Evolutionary conservation across 2,888 invertebrate species (phyloP).

Genomic region (Lordiphosa andalusiaca): DNA sequence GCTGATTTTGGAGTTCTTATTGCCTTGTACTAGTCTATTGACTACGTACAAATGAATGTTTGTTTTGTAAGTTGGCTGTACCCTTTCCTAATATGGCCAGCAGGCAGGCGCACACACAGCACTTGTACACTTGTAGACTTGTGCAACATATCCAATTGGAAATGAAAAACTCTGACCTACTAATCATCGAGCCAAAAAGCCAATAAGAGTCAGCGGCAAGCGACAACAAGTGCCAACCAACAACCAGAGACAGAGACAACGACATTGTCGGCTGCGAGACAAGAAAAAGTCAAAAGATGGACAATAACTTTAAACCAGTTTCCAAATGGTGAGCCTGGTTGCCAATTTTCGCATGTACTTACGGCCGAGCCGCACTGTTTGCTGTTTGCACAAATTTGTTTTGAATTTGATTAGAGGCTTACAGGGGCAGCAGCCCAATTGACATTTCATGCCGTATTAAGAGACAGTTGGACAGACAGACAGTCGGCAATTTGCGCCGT

Average conservation of each 20-base stretch:
- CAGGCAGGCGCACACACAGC: slow-evolving; percentile 26
- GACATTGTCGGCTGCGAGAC: slow-evolving; percentile 56
- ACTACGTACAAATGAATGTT: slow-evolving; percentile 28
- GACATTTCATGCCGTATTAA: slow-evolving; percentile 70
- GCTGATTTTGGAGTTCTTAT: slow-evolving; percentile 57
- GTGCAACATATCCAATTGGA: slow-evolving; percentile 75
- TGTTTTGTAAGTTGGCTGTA: slow-evolving; percentile 52
- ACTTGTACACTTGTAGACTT: slow-evolving; percentile 34
- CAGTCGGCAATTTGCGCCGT: slow-evolving; percentile 61
- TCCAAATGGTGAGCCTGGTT: slow-evolving; percentile 59
- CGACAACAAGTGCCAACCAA: slow-evolving; percentile 38
- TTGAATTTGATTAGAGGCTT: slow-evolving; percentile 68
- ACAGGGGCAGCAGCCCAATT: slow-evolving; percentile 64
- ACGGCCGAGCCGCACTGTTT: slow-evolving; percentile 14
- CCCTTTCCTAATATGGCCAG: slow-evolving; percentile 71
- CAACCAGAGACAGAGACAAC: slow-evolving; percentile 46
- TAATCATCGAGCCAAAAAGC: slow-evolving; percentile 74
- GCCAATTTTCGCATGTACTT: slow-evolving; percentile 39
- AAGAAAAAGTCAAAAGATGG: slow-evolving; percentile 73
- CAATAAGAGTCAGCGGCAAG: slow-evolving; percentile 67
- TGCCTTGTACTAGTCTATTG: slow-evolving; percentile 26
- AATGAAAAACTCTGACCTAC: slow-evolving; percentile 74
- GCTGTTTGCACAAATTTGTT: slow-evolving; percentile 65
- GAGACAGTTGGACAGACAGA: slow-evolving; percentile 25
- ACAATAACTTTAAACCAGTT: slow-evolving; percentile 74